These are phyloP conservation scores for Pollachius pollachius DNA, from an alignment of 2,113 vertebrate species.

Conservation along the genomic window DNA sequence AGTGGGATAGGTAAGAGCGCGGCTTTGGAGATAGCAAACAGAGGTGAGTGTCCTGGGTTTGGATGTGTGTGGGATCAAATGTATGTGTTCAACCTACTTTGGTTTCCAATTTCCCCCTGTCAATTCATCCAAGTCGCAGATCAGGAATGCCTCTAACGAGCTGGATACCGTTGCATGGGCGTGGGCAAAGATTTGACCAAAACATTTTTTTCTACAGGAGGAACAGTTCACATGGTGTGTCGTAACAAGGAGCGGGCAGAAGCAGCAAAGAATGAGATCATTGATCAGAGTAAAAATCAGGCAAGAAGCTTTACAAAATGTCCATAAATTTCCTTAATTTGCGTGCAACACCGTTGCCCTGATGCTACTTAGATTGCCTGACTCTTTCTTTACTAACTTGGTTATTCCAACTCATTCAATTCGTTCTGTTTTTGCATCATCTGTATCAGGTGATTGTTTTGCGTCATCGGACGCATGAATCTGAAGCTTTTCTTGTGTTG, in stretches of 20 bases:
- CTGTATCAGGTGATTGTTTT: not conserved
- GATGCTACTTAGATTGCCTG: not conserved
- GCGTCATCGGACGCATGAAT: not conserved
- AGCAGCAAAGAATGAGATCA: slow-evolving; percentile 76
- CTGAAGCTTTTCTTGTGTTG: not conserved
- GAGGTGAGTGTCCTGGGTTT: slow-evolving; percentile 49
- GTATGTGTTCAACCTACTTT: too few species aligned
- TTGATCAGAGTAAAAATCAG: slow-evolving; percentile 72
- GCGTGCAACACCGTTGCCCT: not conserved
- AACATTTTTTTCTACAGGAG: slow-evolving; percentile 69
- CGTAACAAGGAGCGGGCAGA: slow-evolving; percentile 72
- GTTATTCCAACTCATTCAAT: not conserved
- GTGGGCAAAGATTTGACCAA: not conserved
- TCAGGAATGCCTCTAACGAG: not conserved
- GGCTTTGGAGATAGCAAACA: slow-evolving; percentile 71
- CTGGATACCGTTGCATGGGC: not conserved
- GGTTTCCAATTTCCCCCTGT: too few species aligned
- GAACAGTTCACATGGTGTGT: slow-evolving; percentile 83
- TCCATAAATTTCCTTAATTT: not conserved
- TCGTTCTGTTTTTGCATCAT: not conserved
- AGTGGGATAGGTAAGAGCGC: slow-evolving; percentile 72
- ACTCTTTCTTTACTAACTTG: too few species aligned
- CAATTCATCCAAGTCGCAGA: too few species aligned
- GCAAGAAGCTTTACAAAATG: slow-evolving; percentile 49
- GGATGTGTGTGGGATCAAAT: too few species aligned